Conservation (phyloP, 2,113 vertebrate genomes). For the Protobothrops mucrosquamatus region DNA sequence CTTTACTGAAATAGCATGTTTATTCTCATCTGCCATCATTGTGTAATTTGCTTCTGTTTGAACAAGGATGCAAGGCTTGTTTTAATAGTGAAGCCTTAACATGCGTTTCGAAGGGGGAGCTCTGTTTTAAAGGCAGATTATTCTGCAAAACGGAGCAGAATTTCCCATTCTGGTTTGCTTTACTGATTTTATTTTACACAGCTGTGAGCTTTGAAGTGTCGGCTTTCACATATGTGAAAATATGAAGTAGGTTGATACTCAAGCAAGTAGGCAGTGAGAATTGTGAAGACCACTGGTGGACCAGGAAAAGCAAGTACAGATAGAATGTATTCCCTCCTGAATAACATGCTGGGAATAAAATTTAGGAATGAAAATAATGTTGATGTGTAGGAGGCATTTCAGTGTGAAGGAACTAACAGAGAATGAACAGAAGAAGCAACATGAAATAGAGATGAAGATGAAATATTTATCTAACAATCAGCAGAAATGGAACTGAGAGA, state of each 20-base stretch:
- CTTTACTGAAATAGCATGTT: neutral
- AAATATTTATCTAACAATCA: slow-evolving; percentile 57
- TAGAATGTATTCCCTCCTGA: neutral
- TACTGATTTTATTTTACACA: neutral
- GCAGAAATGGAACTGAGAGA: slow-evolving; percentile 36
- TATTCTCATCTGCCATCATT: slow-evolving; percentile 47
- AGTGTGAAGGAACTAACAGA: slow-evolving; percentile 23
- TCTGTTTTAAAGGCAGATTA: neutral
- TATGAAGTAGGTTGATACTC: neutral
- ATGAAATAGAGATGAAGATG: slow-evolving; percentile 31
- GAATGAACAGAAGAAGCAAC: slow-evolving; percentile 46
- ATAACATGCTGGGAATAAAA: slow-evolving; percentile 47
- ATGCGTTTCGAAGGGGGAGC: neutral
- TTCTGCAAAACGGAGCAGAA: neutral
- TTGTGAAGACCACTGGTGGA: slow-evolving; percentile 46
- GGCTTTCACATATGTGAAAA: neutral
- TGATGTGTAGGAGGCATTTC: slow-evolving; percentile 38
- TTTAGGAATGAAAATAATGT: slow-evolving; percentile 49
- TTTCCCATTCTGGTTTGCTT: neutral
- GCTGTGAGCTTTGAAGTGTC: neutral
- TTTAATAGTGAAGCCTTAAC: slow-evolving; percentile 40
- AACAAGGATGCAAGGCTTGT: slow-evolving; percentile 57
- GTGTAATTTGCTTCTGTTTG: slow-evolving; percentile 51
- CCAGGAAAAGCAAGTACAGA: slow-evolving; percentile 31
- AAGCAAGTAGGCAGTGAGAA: slow-evolving; percentile 50